Conservation (phyloP, 2,113 vertebrate genomes). For the Sceloporus tristichus region DNA sequence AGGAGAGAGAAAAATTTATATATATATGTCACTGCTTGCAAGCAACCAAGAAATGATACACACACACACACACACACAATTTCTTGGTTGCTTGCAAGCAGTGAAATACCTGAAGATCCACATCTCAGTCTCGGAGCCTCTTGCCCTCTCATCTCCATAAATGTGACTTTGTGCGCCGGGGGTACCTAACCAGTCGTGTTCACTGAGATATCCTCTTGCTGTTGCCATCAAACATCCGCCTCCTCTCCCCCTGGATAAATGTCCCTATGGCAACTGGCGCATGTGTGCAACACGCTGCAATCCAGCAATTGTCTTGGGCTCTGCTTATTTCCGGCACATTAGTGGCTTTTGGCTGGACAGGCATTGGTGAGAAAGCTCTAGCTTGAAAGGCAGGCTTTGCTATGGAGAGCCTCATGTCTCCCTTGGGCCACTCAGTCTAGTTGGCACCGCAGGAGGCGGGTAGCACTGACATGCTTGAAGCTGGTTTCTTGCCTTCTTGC, state of each 20-base stretch:
- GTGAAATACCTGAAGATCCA: too few species aligned
- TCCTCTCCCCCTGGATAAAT: not conserved
- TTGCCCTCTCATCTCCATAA: not conserved
- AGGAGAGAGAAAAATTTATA: too few species aligned
- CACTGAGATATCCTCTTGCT: not conserved
- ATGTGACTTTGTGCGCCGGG: too few species aligned
- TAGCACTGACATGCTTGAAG: too few species aligned
- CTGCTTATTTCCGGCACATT: not conserved
- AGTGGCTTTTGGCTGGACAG: not conserved
- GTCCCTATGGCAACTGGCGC: slow-evolving; percentile 18
- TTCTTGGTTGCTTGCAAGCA: too few species aligned
- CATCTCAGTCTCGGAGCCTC: not conserved
- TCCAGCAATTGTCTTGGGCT: slow-evolving; percentile 14
- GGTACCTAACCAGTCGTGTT: fast-evolving
- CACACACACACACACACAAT: too few species aligned
- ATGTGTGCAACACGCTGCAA: not conserved
- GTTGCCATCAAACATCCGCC: not conserved
- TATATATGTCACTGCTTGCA: too few species aligned
- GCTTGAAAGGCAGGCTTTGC: not conserved
- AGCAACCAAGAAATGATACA: too few species aligned
- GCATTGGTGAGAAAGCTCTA: not conserved
- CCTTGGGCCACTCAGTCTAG: not conserved
- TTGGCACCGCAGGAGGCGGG: not conserved
- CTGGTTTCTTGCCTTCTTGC: too few species aligned
- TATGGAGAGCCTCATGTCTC: not conserved